These are phyloP conservation scores for Okapia johnstoni DNA, from an alignment of 2,113 vertebrate genomes.

Conservation along the genomic window DNA sequence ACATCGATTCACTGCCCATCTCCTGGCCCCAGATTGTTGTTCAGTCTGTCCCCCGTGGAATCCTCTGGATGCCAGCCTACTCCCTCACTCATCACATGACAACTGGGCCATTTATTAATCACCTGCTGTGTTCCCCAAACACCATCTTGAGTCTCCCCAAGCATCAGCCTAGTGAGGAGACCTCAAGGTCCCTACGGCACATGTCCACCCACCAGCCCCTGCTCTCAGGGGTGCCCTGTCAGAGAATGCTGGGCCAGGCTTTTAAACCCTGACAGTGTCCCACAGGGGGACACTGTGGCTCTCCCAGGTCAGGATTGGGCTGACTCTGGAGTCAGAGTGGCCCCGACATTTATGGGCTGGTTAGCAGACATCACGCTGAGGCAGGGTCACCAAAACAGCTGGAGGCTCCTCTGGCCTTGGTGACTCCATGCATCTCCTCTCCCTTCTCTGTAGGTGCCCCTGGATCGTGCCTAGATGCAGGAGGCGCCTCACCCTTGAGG, in stretches of 20 bases:
- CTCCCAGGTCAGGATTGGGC: background rate
- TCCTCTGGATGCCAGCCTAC: background rate
- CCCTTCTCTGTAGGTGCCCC: background rate
- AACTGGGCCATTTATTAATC: background rate
- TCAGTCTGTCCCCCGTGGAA: background rate
- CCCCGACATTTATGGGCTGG: background rate
- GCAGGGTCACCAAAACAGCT: background rate
- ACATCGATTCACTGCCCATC: fast-evolving
- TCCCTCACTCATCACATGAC: background rate
- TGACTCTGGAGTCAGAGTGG: background rate
- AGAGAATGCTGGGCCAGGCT: background rate
- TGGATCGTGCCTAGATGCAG: background rate
- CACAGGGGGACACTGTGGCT: background rate
- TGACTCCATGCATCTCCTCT: background rate
- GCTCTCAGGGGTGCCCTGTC: background rate
- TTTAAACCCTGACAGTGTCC: background rate
- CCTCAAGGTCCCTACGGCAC: too few relatives aligned
- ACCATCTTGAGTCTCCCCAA: background rate
- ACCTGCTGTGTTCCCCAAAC: background rate
- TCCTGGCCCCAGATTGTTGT: background rate
- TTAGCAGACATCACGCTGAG: background rate
- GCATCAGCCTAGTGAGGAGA: too few relatives aligned
- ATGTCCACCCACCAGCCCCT: background rate
- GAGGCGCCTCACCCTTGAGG: background rate
- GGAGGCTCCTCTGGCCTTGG: background rate